Conservation (phyloP, 2,797 vertebrate species). For the Chanos chanos region DNA sequence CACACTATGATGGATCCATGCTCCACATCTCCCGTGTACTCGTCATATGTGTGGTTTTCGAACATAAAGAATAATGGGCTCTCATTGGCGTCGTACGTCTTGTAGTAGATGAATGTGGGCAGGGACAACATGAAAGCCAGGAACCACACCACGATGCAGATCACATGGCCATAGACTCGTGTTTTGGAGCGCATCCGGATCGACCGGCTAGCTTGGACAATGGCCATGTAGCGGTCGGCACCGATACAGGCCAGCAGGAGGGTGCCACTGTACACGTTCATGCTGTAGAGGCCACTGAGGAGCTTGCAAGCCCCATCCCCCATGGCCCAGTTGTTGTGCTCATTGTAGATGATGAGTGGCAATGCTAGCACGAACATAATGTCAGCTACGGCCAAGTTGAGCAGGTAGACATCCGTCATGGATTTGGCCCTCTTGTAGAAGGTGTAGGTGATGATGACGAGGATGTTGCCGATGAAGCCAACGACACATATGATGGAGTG, state of each 20-base stretch:
- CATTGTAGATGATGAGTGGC: conserved; percentile 78
- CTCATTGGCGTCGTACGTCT: conserved; percentile 54
- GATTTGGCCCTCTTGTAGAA: conserved; percentile 83
- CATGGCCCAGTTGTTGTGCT: conserved; percentile 74
- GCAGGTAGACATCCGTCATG: conserved; percentile 87
- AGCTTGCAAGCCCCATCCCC: conserved; percentile 76
- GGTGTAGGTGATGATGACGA: conserved; percentile 85
- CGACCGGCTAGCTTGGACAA: conserved; percentile 84
- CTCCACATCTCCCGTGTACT: too few relatives aligned
- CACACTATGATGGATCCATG: conserved; percentile 67
- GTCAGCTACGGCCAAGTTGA: conserved; percentile 88
- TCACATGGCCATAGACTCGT: conserved; percentile 59
- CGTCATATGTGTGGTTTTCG: too few relatives aligned
- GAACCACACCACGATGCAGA: conserved; percentile 76
- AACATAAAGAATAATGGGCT: rapidly evolving
- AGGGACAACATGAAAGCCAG: conserved; percentile 71
- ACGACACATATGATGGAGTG: conserved; percentile 78
- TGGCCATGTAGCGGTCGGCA: conserved; percentile 85
- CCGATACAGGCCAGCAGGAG: conserved; percentile 86
- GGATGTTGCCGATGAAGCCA: conserved; percentile 81
- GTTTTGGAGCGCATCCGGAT: conserved; percentile 74
- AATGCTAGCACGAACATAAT: conserved; percentile 83
- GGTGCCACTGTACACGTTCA: conserved; percentile 90
- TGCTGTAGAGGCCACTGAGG: conserved; percentile 76
- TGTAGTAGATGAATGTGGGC: conserved; percentile 72